Conservation (phyloP, 1,140 invertebrate genomes). For the Dendroctonus valens region DNA sequence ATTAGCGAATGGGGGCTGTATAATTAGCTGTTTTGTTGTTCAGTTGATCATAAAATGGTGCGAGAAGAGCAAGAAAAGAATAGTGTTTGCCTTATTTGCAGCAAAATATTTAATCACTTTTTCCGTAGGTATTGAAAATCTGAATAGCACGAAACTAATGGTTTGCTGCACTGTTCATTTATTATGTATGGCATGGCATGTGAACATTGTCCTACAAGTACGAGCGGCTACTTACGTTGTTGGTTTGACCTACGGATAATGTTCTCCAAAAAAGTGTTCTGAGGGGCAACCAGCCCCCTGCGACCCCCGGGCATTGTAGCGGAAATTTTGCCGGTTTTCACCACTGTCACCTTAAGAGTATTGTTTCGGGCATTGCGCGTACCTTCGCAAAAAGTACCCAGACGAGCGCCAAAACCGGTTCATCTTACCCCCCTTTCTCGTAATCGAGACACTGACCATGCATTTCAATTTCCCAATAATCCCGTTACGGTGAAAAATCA, state of each 20-base stretch:
- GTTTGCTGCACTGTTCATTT: no score
- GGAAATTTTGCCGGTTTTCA: conserved; percentile 28
- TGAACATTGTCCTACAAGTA: no score
- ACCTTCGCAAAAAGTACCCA: neutral
- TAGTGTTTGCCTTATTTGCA: no score
- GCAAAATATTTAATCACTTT: no score
- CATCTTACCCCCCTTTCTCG: conserved; percentile 9
- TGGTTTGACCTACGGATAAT: conserved; percentile 96
- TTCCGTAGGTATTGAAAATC: no score
- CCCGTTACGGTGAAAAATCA: neutral
- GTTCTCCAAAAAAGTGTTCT: conserved; percentile 99
- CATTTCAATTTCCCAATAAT: neutral
- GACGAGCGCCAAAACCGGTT: neutral
- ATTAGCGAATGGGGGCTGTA: no score
- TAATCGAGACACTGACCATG: neutral
- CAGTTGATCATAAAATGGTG: no score
- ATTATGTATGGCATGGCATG: no score
- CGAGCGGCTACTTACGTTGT: conserved; percentile 77
- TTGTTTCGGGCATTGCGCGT: conserved; percentile 10
- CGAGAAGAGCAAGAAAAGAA: no score
- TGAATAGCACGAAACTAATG: no score
- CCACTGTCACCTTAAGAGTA: conserved; percentile 19
- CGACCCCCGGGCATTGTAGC: conserved; percentile 84
- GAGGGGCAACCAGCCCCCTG: conserved; percentile 97
- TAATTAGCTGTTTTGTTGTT: no score